These are phyloP conservation scores for Latrodectus elegans DNA, from an alignment of 2,888 invertebrate genomes.

Conservation along the genomic window DNA sequence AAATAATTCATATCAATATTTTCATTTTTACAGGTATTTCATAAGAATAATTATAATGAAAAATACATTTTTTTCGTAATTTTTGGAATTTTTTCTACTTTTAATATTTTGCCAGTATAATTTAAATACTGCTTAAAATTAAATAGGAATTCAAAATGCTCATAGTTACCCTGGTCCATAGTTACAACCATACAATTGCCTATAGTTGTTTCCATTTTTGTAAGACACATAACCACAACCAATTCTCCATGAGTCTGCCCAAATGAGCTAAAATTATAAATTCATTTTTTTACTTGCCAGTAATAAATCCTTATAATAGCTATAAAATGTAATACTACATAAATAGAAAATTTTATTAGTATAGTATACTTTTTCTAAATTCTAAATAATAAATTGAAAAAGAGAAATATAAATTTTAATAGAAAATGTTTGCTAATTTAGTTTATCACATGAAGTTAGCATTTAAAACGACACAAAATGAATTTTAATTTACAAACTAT, in stretches of 20 bases:
- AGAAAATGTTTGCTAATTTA: neutral
- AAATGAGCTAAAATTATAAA: constrained; percentile 25
- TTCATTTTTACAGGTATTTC: too few species aligned
- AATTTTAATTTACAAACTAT: too few species aligned
- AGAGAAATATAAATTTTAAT: neutral
- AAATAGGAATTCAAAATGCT: neutral
- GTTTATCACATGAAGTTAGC: too few species aligned
- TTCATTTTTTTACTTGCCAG: neutral
- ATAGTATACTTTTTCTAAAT: neutral
- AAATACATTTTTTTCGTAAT: too few species aligned
- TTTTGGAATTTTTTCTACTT: neutral
- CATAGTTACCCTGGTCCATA: constrained; percentile 44
- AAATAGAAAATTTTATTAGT: neutral
- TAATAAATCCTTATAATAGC: too few species aligned
- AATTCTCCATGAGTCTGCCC: constrained; percentile 46
- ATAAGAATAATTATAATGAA: too few species aligned
- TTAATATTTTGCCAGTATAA: neutral
- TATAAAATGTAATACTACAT: neutral
- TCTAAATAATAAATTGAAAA: neutral
- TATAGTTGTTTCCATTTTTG: neutral
- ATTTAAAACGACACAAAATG: too few species aligned
- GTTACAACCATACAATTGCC: constrained; percentile 40
- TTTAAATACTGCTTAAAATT: neutral
- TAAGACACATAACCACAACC: constrained; percentile 37
- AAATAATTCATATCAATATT: too few species aligned